Conservation (phyloP, 2,888 invertebrate species). For the Cryptophagus acutangulus region DNA sequence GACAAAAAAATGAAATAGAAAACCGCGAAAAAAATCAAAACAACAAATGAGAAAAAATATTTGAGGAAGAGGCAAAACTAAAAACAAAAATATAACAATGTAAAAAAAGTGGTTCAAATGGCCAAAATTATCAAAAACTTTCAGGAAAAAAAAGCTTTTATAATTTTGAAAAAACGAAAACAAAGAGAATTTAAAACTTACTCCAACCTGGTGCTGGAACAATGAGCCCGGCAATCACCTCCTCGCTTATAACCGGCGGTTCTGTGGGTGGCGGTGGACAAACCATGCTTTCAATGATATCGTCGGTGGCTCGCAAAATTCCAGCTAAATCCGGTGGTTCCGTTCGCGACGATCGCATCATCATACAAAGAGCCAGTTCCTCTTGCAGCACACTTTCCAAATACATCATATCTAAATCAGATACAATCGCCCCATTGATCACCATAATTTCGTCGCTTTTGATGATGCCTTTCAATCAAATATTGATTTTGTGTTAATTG, state of each 20-base stretch:
- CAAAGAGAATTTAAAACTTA: constrained; percentile 51
- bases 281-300: constrained; percentile 91
- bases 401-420: constrained; percentile 99
- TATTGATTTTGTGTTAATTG: constrained; percentile 1
- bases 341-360: constrained; percentile 87
- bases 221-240: constrained; percentile 94
- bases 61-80: too few relatives aligned
- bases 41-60: too few relatives aligned
- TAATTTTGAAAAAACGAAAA: too few relatives aligned
- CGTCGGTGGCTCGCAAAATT: constrained; percentile 75
- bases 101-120: too few relatives aligned
- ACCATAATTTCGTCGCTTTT: constrained; percentile 98
- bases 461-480: constrained; percentile 69
- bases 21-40: too few relatives aligned
- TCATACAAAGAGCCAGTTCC: constrained; percentile 90
- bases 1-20: too few relatives aligned
- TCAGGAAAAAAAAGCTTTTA: too few relatives aligned
- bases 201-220: constrained; percentile 96
- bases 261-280: constrained; percentile 95
- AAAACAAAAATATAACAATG: neutral
- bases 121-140: too few relatives aligned
- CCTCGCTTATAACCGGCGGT: constrained; percentile 88
- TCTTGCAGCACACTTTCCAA: constrained; percentile 94
- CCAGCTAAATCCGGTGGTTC: constrained; percentile 75
- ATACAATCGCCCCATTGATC: constrained; percentile 96